Percentiles rank a stretch among this genome's conserved stretches.
Conservation (phyloP, 2,888 invertebrate genomes). For the Tetragnatha montana region DNA sequence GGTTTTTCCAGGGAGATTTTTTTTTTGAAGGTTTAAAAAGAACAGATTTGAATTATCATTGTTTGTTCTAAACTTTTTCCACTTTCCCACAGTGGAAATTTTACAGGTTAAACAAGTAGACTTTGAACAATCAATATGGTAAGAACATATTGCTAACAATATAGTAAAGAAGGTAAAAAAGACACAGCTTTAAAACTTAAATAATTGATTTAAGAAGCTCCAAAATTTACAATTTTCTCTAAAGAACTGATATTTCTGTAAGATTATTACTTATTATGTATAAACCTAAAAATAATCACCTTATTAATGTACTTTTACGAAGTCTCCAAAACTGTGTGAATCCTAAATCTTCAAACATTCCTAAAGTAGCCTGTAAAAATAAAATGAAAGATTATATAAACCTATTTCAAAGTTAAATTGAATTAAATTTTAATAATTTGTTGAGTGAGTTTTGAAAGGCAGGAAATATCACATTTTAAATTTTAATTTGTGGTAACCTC, state of each 20-base stretch:
- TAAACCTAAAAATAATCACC: constrained; percentile 75
- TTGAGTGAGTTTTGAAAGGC: too few species aligned
- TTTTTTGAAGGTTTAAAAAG: too few species aligned
- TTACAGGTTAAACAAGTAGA: background rate
- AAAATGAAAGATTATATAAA: background rate
- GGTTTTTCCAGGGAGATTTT: too few species aligned
- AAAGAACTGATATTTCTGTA: too few species aligned
- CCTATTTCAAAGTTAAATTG: background rate
- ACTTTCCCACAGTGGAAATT: too few species aligned
- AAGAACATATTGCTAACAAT: background rate
- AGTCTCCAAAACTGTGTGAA: constrained; percentile 83
- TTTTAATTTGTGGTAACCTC: too few species aligned
- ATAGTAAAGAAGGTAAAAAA: background rate
- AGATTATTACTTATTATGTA: background rate
- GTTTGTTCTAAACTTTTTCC: too few species aligned
- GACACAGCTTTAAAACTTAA: background rate
- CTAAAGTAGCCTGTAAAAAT: constrained; percentile 78
- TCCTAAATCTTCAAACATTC: constrained; percentile 85
- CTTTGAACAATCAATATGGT: background rate
- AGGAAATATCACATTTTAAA: too few species aligned
- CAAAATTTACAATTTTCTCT: too few species aligned
- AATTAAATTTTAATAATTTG: too few species aligned
- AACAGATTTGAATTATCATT: too few species aligned
- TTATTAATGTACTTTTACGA: constrained; percentile 81
- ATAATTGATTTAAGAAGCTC: too few species aligned